Evolutionary conservation across 2,113 vertebrate species (phyloP).

Genomic region (Rhadina sibilatrix): DNA sequence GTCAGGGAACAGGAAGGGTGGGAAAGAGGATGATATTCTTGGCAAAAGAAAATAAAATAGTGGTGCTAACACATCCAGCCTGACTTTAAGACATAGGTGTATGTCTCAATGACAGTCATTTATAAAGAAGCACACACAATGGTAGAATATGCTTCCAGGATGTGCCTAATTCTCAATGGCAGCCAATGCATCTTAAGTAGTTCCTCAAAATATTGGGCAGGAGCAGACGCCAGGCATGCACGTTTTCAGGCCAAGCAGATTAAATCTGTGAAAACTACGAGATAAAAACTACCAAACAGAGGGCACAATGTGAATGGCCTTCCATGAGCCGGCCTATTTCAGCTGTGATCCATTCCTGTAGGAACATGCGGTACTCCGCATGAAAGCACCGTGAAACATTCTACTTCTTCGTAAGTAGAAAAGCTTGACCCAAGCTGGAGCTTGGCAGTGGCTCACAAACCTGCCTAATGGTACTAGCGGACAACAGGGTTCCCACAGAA

Average conservation of each 20-base stretch:
- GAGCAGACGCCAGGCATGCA: too few species aligned
- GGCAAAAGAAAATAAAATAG: not conserved
- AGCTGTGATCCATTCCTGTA: fast-evolving
- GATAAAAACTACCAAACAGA: fast-evolving
- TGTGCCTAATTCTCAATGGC: not conserved
- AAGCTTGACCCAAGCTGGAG: not conserved
- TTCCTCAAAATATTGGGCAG: not conserved
- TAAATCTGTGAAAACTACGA: not conserved
- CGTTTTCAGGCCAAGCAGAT: not conserved
- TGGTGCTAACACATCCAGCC: not conserved
- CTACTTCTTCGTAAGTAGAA: fast-evolving
- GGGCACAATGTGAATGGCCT: fast-evolving
- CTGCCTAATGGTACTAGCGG: fast-evolving
- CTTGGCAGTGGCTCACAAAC: fast-evolving
- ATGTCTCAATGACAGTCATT: too few species aligned
- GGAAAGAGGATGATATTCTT: not conserved
- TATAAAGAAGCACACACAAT: not conserved
- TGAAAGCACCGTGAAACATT: not conserved
- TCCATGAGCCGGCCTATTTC: fast-evolving
- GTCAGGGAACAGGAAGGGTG: not conserved
- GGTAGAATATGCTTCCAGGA: not conserved
- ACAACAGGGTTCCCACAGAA: fast-evolving
- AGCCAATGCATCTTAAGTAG: not conserved
- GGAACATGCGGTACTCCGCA: fast-evolving
- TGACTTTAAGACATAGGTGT: not conserved